Evolutionary conservation across 2,888 invertebrate species (phyloP), one percentile per base, ranked within the genome.

Genomic region (Papilio demoleus): DNA sequence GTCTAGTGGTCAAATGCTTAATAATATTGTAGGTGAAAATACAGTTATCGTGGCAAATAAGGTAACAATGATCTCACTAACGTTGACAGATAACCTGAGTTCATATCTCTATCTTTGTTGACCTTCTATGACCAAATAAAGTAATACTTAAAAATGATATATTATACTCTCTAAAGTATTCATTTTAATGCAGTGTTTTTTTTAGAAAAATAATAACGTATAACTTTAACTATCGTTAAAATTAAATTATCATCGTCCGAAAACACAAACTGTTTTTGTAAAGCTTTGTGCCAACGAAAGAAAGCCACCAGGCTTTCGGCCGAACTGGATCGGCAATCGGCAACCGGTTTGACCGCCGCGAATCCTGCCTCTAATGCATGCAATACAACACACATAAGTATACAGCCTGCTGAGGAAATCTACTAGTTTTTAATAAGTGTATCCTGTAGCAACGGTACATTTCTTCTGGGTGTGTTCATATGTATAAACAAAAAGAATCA

Each of bases 271-370:
- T 22, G 8, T 53, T 45, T 50, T 22, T 36, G 31, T 61, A 42
- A 61, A 65, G 53, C 64, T 65, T 66, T 67, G 61, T 70, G 58
- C 70, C 65, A 83, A 79, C 79, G 79, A 82, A 88, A 88, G 90
- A 90, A 90, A 90, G 90, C 80, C 83, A 81, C 83, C 81, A 82
- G 81, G 79, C 74, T 71, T 75, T 83, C 83, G 82, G 76, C 77
- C 78, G 81, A 87, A 91, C 90, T 87, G 89, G 90, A 88, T 89
- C 84, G 82, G 73, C 84, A 65, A 63, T 62, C 56, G 62, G 42
- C 45, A 85, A 91, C 91, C 90, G 91, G 91, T 92, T 90, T 86
- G 85, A 85, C 89, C 85, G 84, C 82, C 83, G 88, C 88, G 83
- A 88, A 89, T 90, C 91, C 90, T 87, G 89, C 82, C 83, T 70